Base-by-base conservation (phyloP, 2,797 vertebrate species). In the Botia kubotai region DNA sequence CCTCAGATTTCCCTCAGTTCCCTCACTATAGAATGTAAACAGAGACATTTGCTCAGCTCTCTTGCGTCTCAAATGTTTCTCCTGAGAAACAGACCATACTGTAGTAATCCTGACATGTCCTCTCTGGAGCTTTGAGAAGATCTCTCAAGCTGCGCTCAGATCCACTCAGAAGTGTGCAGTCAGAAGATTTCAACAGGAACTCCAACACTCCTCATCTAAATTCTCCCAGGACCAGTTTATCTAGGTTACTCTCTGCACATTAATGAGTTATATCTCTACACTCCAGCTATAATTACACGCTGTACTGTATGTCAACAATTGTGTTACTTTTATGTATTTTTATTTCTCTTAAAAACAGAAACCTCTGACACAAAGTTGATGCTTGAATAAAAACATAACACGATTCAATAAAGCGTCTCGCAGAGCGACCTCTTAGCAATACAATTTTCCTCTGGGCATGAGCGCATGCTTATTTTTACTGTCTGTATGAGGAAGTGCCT, bases 401-500 rank as follows among this genome's bases (percentile, higher is more conserved):
- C 23, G 26, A 23, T 16, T 62, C 23, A 62, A 16, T 62, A 26
- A 26, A 5, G 58, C 6, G 1, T 29, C 23, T 2, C 6, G 58
- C 58, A 29, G 13, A 6, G 58, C 58, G 5, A 62, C 23, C 23
- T 62, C 23, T 62, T 13, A 62, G 23, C 23, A 62, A 23, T 16
- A 2, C 23, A 62, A 14, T 62, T 62, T 29, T 62, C 58, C 13
- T 62, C 23, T 62, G 12, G 21, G 16, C 46, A 57, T 16, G 1
- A 67, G 50, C 23, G 17, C n/a, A 29, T 0, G 6, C 4, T 65
- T 10, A 19, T 77, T 73, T 66, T 65, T 48, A 29, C 46, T 73
- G 33, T 46, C 50, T 26, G 43, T 48, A 16, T 21, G 75, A 73
- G 66, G 10, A 52, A 72, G 43, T 39, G 26, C 7, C 77, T 66